Conservation (phyloP, 2,797 vertebrate species). For the Buphagus erythrorhynchus region DNA sequence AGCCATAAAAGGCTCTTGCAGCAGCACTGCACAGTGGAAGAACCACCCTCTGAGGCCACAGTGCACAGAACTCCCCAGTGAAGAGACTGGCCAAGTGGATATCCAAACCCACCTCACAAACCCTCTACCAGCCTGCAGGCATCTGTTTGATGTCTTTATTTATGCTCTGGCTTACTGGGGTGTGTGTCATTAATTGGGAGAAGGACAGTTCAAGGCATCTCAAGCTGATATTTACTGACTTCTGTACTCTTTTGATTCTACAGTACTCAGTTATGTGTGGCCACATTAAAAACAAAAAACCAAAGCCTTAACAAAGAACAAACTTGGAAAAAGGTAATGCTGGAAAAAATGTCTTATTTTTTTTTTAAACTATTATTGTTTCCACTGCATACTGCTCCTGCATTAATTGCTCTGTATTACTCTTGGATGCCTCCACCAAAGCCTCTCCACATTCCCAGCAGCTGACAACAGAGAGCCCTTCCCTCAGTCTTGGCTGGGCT, state of each 20-base stretch:
- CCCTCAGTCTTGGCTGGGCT: not conserved
- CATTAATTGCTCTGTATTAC: not conserved
- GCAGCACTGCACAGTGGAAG: not conserved
- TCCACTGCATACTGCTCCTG: not conserved
- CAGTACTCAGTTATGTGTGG: not conserved
- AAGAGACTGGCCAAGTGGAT: not conserved
- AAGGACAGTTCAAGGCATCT: not conserved
- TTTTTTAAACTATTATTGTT: not conserved
- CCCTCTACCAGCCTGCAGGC: not conserved
- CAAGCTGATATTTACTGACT: not conserved
- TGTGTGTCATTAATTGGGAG: not conserved
- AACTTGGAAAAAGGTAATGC: not conserved
- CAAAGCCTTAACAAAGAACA: not conserved
- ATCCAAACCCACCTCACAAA: not conserved
- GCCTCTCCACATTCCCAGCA: not conserved
- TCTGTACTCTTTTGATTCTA: not conserved
- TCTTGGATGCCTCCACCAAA: not conserved
- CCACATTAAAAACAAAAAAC: not conserved
- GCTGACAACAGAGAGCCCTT: not conserved
- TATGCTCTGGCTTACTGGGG: not conserved
- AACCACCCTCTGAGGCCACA: rapidly evolving
- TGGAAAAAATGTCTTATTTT: not conserved
- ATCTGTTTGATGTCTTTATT: not conserved
- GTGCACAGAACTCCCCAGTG: not conserved
- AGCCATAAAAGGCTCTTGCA: not conserved